phyloP scores from a whole-genome alignment of 2,113 vertebrate species.

The Tinamus guttatus region DNA sequence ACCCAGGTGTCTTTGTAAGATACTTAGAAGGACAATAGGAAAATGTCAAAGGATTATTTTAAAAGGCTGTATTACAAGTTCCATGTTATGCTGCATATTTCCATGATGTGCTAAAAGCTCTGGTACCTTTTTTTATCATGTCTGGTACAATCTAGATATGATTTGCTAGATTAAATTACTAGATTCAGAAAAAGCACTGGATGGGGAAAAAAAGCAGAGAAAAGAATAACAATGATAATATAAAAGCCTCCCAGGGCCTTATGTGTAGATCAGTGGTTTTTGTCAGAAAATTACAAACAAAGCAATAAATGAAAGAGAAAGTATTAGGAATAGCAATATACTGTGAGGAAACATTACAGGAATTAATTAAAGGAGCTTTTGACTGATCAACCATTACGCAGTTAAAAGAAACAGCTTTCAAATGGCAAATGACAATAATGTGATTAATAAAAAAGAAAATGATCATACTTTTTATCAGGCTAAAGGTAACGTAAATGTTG shows the following conservation, averaged over 20 bases:
- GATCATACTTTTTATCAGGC: not conserved
- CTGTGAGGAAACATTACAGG: not conserved
- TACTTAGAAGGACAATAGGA: not conserved
- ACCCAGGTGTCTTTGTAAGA: not conserved
- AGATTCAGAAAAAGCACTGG: not conserved
- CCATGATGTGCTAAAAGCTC: not conserved
- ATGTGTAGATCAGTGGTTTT: not conserved
- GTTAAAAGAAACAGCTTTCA: constrained; percentile 7
- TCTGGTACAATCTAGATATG: not conserved
- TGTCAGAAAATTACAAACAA: constrained; percentile 3
- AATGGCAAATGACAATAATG: not conserved
- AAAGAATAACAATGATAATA: constrained; percentile 24
- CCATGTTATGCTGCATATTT: not conserved
- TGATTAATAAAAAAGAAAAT: constrained; percentile 31
- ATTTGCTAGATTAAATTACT: constrained; percentile 19
- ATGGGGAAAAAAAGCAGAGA: not conserved
- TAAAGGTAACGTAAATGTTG: constrained; percentile 14
- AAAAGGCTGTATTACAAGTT: not conserved
- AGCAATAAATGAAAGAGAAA: constrained; percentile 21
- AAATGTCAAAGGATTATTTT: not conserved
- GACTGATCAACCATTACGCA: constrained; percentile 18
- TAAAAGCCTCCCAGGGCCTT: not conserved
- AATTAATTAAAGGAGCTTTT: constrained; percentile 24
- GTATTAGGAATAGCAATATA: not conserved
- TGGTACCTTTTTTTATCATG: not conserved